These are phyloP conservation scores for Rhogogaster chlorosoma DNA, from an alignment of 2,888 invertebrate genomes.

Conservation along the genomic window DNA sequence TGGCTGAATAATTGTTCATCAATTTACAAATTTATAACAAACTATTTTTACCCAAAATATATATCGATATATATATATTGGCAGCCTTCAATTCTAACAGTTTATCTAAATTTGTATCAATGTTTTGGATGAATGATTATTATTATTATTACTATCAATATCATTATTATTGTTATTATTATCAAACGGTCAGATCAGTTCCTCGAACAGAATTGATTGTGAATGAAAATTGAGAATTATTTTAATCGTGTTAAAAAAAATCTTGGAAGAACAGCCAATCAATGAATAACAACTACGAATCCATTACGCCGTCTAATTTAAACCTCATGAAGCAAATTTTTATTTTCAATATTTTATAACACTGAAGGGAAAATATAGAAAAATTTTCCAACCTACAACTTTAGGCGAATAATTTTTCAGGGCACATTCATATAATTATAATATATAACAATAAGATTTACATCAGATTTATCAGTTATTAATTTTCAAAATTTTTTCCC, in stretches of 20 bases:
- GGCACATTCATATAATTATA: background rate
- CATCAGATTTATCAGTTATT: too few relatives aligned
- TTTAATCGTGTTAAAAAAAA: background rate
- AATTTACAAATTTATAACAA: background rate
- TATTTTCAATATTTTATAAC: background rate
- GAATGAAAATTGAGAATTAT: background rate
- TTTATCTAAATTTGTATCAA: background rate
- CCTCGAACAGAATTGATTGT: background rate
- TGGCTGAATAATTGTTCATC: background rate
- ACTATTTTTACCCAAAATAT: background rate
- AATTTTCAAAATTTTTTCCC: background rate
- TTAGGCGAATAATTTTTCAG: background rate
- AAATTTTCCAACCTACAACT: background rate
- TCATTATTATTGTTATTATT: background rate
- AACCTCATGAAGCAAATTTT: background rate
- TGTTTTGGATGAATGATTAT: background rate
- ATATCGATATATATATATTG: background rate
- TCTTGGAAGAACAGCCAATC: background rate
- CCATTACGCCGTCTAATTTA: background rate
- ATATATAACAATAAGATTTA: background rate
- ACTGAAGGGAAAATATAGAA: background rate
- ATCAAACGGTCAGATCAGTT: background rate
- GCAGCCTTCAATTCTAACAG: background rate
- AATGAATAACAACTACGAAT: background rate
- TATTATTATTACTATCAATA: background rate